phyloP scores from a whole-genome alignment of 2,113 vertebrate genomes.

The Albula glossodonta region DNA sequence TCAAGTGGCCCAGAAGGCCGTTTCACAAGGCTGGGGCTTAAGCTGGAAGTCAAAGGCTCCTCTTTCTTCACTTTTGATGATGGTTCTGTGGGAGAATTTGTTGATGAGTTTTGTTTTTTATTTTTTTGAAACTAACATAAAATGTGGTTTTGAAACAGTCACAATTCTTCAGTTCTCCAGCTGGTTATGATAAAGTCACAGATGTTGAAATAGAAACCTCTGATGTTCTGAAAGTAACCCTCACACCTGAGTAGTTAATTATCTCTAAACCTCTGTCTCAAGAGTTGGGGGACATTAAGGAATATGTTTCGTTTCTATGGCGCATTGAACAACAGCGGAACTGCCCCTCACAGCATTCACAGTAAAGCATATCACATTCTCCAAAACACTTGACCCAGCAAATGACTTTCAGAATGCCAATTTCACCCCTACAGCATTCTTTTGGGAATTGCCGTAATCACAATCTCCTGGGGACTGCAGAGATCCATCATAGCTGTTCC shows the following conservation, averaged over 20 bases:
- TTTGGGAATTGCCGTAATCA: not conserved
- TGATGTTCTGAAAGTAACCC: not conserved
- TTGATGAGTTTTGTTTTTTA: slow-evolving; percentile 30
- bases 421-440: not conserved
- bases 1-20: slow-evolving; percentile 77
- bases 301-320: not conserved
- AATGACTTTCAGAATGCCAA: not conserved
- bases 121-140: not conserved
- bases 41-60: slow-evolving; percentile 64
- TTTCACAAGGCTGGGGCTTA: slow-evolving; percentile 66
- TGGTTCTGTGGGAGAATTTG: slow-evolving; percentile 52
- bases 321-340: not conserved
- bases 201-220: not conserved
- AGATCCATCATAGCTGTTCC: not conserved
- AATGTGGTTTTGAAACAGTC: not conserved
- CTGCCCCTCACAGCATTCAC: not conserved
- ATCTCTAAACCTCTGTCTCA: not conserved
- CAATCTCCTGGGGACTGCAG: not conserved
- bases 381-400: too few species aligned
- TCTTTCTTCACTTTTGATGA: slow-evolving; percentile 63
- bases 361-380: too few species aligned
- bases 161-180: not conserved
- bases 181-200: not conserved
- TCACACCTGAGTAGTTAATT: not conserved
- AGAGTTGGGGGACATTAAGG: too few species aligned